Evolutionary conservation across 2,888 invertebrate genomes (phyloP), one percentile per base, ranked within the genome.

Genomic region (Hirtodrosophila duncani): DNA sequence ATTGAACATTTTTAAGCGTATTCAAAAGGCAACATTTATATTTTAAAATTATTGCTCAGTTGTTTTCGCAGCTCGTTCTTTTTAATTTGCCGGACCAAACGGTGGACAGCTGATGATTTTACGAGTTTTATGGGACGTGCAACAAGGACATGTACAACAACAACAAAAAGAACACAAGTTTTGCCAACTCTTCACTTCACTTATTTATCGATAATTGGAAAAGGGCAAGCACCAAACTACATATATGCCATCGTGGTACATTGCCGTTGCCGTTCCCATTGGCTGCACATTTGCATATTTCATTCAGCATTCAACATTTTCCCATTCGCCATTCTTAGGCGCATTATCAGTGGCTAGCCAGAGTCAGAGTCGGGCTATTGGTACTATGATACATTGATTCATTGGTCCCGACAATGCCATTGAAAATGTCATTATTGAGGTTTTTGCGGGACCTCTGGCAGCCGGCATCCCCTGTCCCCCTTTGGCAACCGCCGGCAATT

Each of bases 201-300:
- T 64, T 77, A 68, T 79, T 79, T 67, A 80, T 68, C 65, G 77
- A 72, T 80, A 80, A 80, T 80, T 75, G 72, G 63, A 77, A 77
- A 60, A n/a, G n/a, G n/a, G n/a, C n/a, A n/a, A n/a, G n/a, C n/a
- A n/a, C n/a, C n/a, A n/a, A n/a, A n/a, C n/a, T n/a, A n/a, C n/a
- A n/a, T n/a, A n/a, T n/a, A n/a, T n/a, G n/a, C n/a, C n/a, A n/a
- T n/a, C n/a, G n/a, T n/a, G n/a, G n/a, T n/a, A n/a, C n/a, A n/a
- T 52, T 45, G 52, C 59, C 56, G 61, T 11, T 1, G 7, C 8
- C 18, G 21, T 8, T 23, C 24, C 9, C 16, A 14, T 6, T 29
- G 14, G 9, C 45, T 20, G 13, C 18, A 18, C 21, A 38, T 29
- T 29, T 29, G 29, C 70, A 75, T 67, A 26, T 50, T 27, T 10